A percentile compares a stretch with the other conserved stretches of the same genome.
phyloP scores from a whole-genome alignment of 2,113 vertebrate genomes.

The Prionailurus viverrinus region DNA sequence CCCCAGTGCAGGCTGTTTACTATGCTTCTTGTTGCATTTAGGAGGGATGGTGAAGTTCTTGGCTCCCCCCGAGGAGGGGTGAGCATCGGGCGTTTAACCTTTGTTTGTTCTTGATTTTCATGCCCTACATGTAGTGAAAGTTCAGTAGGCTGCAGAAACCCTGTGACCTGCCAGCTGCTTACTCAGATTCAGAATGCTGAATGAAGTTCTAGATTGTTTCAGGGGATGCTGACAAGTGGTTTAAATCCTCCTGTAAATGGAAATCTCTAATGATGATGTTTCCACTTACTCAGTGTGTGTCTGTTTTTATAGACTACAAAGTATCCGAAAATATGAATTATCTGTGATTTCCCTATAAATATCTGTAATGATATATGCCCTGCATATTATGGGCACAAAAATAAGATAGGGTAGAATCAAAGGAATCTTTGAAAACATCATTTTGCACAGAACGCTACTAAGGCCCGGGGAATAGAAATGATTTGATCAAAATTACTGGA shows the following conservation, averaged over 20 bases:
- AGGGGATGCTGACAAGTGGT: constrained; percentile 68
- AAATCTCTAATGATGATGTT: constrained; percentile 78
- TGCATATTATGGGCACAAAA: background rate
- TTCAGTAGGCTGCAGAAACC: constrained; percentile 70
- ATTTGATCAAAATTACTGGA: constrained; percentile 16
- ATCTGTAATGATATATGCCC: background rate
- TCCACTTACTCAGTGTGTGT: constrained; percentile 80
- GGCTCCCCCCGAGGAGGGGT: background rate
- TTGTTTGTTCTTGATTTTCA: constrained; percentile 19
- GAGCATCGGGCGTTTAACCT: background rate
- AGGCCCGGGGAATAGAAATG: constrained; percentile 7
- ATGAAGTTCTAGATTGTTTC: constrained; percentile 65
- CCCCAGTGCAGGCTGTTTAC: background rate
- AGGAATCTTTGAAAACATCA: constrained; percentile 41
- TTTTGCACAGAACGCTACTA: constrained; percentile 3
- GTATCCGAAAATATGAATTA: constrained; percentile 36
- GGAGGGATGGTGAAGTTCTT: background rate
- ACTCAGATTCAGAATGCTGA: constrained; percentile 80
- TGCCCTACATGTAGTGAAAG: constrained; percentile 68
- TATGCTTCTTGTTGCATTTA: background rate
- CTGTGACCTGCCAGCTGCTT: constrained; percentile 64
- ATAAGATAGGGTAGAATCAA: background rate
- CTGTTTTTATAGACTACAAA: constrained; percentile 70
- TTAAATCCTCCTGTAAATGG: constrained; percentile 47
- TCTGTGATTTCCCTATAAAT: constrained; percentile 67